phyloP scores from a whole-genome alignment of 1,140 invertebrate species.

The Pinna nobilis region DNA sequence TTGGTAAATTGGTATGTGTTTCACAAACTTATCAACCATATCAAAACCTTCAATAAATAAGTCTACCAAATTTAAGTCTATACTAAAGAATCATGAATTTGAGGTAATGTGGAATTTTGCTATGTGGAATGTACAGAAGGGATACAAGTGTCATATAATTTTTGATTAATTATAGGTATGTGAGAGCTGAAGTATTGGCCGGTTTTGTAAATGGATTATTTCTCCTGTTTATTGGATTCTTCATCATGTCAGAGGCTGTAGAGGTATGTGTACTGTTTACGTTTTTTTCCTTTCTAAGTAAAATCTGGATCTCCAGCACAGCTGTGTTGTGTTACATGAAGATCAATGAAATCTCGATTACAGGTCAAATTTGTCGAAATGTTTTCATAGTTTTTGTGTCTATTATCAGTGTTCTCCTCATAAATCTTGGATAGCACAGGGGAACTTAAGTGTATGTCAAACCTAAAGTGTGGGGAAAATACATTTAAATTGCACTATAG shows the following conservation, averaged over 20 bases:
- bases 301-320: not conserved
- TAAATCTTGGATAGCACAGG: no score
- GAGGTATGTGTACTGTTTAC: conserved; percentile 77
- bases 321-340: not conserved
- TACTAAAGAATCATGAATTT: not conserved
- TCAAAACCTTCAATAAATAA: not conserved
- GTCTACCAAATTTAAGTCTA: not conserved
- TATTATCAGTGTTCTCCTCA: no score
- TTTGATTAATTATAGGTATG: conserved; percentile 78
- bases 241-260: conserved; percentile 96
- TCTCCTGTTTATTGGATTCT: conserved; percentile 96
- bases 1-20: not conserved
- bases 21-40: not conserved
- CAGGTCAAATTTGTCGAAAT: no score
- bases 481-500: no score
- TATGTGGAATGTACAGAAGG: not conserved
- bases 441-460: no score
- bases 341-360: no score
- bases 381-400: no score
- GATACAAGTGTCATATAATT: not conserved
- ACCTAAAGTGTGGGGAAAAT: no score
- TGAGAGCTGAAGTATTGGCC: conserved; percentile 93
- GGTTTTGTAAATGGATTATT: conserved; percentile 98
- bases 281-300: not conserved
- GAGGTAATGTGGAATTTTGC: not conserved